Conservation (phyloP, 2,888 invertebrate genomes). For the Junonia oenone region DNA sequence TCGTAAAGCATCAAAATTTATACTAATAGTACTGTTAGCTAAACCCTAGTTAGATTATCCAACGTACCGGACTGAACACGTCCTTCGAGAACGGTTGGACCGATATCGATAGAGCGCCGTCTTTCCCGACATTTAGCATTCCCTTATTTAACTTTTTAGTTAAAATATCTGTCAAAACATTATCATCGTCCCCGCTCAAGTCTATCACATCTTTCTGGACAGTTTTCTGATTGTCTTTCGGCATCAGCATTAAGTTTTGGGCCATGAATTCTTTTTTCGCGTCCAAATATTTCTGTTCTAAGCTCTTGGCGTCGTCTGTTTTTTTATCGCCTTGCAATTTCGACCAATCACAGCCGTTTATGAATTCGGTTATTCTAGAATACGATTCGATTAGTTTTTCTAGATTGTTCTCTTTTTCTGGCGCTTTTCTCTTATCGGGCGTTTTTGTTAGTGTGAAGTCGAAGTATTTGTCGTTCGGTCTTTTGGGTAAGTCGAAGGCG, state of each 20-base stretch:
- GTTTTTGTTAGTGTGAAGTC: constrained; percentile 52
- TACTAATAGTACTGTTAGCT: constrained; percentile 21
- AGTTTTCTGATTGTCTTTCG: constrained; percentile 55
- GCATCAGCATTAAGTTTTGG: constrained; percentile 64
- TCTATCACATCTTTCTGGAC: constrained; percentile 64
- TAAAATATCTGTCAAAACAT: constrained; percentile 55
- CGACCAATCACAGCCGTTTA: constrained; percentile 74
- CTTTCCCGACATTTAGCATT: constrained; percentile 62
- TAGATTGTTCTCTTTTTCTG: constrained; percentile 58
- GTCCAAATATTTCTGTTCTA: constrained; percentile 68
- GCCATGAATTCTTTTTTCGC: constrained; percentile 76
- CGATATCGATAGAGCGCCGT: constrained; percentile 67
- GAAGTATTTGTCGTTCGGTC: constrained; percentile 51
- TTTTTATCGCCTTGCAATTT: constrained; percentile 52
- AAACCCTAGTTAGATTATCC: constrained; percentile 25
- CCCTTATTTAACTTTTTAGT: constrained; percentile 58
- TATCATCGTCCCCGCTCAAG: constrained; percentile 59
- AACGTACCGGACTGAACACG: constrained; percentile 58
- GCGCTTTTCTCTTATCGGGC: constrained; percentile 43
- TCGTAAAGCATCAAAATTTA: too few relatives aligned
- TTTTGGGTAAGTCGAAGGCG: constrained; percentile 66
- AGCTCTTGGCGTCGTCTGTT: constrained; percentile 51
- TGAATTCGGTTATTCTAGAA: constrained; percentile 70
- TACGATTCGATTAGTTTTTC: constrained; percentile 68
- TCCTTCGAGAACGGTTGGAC: constrained; percentile 56